Conservation (phyloP, 2,797 vertebrate genomes). For the Propithecus perrieri region DNA sequence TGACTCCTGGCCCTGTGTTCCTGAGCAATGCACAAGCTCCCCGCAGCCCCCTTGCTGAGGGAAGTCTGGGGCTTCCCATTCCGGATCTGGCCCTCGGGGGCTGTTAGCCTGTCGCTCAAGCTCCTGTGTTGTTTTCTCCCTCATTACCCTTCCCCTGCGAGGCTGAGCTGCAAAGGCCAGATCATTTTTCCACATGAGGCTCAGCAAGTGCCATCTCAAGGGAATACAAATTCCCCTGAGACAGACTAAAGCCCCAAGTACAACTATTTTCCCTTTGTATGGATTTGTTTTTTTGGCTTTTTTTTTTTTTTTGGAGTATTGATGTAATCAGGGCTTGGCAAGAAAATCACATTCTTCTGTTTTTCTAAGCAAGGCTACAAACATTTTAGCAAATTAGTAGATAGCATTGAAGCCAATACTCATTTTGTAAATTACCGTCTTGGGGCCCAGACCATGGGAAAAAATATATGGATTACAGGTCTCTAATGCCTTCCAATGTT, state of each 20-base stretch:
- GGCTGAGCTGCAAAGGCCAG: background rate
- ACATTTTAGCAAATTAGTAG: background rate
- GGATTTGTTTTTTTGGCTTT: background rate
- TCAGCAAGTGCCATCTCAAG: background rate
- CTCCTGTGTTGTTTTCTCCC: background rate
- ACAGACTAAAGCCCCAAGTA: background rate
- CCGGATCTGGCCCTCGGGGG: too few species aligned
- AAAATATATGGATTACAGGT: background rate
- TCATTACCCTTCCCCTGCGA: background rate
- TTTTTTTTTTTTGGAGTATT: background rate
- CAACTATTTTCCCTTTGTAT: background rate
- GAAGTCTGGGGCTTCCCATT: background rate
- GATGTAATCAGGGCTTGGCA: conserved; percentile 35
- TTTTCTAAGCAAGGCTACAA: conserved; percentile 21
- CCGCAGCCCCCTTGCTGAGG: background rate
- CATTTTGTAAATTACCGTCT: background rate
- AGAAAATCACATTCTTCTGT: conserved; percentile 1
- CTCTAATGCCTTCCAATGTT: background rate
- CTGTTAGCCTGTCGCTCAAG: background rate
- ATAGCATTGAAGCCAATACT: background rate
- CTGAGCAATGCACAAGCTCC: too few species aligned
- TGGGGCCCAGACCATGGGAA: background rate
- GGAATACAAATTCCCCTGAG: background rate
- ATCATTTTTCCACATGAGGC: background rate
- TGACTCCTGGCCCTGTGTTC: background rate